Evolutionary conservation across 2,888 invertebrate genomes (phyloP).

Genomic region (Gymnocheta viridis): DNA sequence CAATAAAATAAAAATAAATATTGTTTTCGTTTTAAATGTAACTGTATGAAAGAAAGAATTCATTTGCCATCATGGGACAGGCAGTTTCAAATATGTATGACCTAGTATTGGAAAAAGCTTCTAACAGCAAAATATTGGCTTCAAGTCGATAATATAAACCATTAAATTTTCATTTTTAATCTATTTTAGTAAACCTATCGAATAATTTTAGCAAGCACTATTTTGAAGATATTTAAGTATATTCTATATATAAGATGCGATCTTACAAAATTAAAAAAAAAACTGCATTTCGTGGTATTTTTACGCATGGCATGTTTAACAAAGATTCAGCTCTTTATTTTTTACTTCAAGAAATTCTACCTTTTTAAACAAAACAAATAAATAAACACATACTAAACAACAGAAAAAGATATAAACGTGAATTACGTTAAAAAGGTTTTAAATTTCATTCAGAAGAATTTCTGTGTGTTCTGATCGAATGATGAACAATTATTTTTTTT

Average conservation of each 20-base stretch:
- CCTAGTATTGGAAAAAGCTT: too few relatives aligned
- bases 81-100: too few relatives aligned
- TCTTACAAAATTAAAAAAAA: slow-evolving; percentile 27
- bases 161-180: too few relatives aligned
- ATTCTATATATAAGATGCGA: slow-evolving; percentile 7
- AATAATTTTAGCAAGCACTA: slow-evolving; percentile 21
- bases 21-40: too few relatives aligned
- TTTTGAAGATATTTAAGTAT: neutral
- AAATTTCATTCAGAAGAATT: slow-evolving; percentile 79
- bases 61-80: too few relatives aligned
- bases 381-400: slow-evolving; percentile 30
- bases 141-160: too few relatives aligned
- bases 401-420: slow-evolving; percentile 48
- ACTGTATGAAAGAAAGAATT: too few relatives aligned
- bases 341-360: slow-evolving; percentile 58
- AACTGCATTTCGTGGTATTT: slow-evolving; percentile 81
- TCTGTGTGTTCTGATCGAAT: slow-evolving; percentile 67
- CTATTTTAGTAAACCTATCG: neutral
- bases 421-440: slow-evolving; percentile 74
- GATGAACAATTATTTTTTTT: slow-evolving; percentile 21
- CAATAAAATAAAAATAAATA: too few relatives aligned
- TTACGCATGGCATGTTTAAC: slow-evolving; percentile 76
- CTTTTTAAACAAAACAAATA: slow-evolving; percentile 46
- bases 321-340: slow-evolving; percentile 47
- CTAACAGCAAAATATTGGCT: too few relatives aligned